Evolutionary conservation across 2,797 vertebrate genomes (phyloP).

Genomic region (Cyprinodon diabolis): DNA sequence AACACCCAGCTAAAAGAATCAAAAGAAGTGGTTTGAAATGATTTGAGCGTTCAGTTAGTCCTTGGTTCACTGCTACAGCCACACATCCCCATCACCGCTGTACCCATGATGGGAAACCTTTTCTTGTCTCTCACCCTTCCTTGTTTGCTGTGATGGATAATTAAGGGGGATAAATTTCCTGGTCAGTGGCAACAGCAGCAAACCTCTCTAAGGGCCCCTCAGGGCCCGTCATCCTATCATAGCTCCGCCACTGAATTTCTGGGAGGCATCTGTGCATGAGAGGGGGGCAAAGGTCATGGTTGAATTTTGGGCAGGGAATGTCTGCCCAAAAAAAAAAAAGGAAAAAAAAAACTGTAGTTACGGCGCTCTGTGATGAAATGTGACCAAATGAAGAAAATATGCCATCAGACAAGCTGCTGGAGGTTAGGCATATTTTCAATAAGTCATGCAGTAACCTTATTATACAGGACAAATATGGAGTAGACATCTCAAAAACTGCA

Average conservation of each 20-base stretch:
- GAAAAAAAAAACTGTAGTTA: conserved; percentile 7
- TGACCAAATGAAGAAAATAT: conserved; percentile 59
- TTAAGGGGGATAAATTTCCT: conserved; percentile 64
- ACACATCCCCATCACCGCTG: conserved; percentile 60
- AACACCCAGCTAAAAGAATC: conserved; percentile 38
- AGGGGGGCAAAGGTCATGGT: conserved; percentile 65
- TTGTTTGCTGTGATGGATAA: conserved; percentile 65
- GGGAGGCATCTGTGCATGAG: conserved; percentile 74
- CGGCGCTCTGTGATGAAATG: conserved; percentile 55
- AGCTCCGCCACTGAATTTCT: conserved; percentile 66
- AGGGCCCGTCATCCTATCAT: conserved; percentile 69
- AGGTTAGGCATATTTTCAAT: conserved; percentile 45
- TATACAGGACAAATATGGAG: conserved; percentile 37
- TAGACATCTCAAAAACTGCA: conserved; percentile 58
- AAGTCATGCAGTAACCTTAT: conserved; percentile 77
- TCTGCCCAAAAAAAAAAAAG: conserved; percentile 23
- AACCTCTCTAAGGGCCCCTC: conserved; percentile 69
- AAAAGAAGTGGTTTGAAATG: conserved; percentile 10
- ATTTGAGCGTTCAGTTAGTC: conserved; percentile 22
- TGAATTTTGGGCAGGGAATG: conserved; percentile 58
- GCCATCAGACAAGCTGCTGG: conserved; percentile 35
- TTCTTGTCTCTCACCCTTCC: conserved; percentile 75
- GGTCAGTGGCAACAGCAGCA: conserved; percentile 72
- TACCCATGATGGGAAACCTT: conserved; percentile 49
- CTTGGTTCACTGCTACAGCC: conserved; percentile 22